Conservation (phyloP, 2,797 vertebrate species). For the Galaxias olidus region DNA sequence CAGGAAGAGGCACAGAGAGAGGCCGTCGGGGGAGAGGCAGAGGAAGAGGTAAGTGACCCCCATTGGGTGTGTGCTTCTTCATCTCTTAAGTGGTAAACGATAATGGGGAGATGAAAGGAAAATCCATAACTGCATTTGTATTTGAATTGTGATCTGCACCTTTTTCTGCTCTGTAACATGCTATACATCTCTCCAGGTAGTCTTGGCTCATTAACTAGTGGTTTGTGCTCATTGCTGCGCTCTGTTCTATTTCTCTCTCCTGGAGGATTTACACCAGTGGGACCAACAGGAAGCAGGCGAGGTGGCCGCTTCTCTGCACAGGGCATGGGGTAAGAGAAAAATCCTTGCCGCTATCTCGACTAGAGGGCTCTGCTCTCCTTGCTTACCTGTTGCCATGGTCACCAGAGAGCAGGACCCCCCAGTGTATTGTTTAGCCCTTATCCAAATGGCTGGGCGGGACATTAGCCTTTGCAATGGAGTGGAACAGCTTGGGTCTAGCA, state of each 20-base stretch:
- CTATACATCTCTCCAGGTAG: too few relatives aligned
- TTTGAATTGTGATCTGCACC: too few relatives aligned
- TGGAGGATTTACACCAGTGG: slow-evolving; percentile 38
- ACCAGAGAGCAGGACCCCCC: slow-evolving; percentile 67
- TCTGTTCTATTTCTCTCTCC: slow-evolving; percentile 31
- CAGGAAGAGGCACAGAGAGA: slow-evolving; percentile 89
- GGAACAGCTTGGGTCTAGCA: slow-evolving; percentile 24
- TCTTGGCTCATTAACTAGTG: too few relatives aligned
- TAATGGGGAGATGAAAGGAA: too few relatives aligned
- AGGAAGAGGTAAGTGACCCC: slow-evolving; percentile 85
- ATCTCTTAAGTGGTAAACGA: too few relatives aligned
- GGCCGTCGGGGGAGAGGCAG: slow-evolving; percentile 91
- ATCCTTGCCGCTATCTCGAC: slow-evolving; percentile 54
- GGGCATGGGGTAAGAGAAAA: slow-evolving; percentile 95
- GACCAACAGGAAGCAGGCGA: slow-evolving; percentile 79
- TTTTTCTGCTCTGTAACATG: too few relatives aligned
- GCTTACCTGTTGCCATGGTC: slow-evolving; percentile 71
- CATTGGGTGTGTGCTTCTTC: not conserved
- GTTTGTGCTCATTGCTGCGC: not conserved
- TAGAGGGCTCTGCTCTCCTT: slow-evolving; percentile 59
- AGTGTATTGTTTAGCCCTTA: slow-evolving; percentile 65
- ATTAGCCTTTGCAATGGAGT: slow-evolving; percentile 46
- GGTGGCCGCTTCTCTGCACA: slow-evolving; percentile 97
- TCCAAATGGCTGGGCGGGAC: slow-evolving; percentile 50
- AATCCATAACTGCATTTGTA: too few relatives aligned